phyloP scores from a whole-genome alignment of 2,797 vertebrate species.

The Eurystomus glaucurus region DNA sequence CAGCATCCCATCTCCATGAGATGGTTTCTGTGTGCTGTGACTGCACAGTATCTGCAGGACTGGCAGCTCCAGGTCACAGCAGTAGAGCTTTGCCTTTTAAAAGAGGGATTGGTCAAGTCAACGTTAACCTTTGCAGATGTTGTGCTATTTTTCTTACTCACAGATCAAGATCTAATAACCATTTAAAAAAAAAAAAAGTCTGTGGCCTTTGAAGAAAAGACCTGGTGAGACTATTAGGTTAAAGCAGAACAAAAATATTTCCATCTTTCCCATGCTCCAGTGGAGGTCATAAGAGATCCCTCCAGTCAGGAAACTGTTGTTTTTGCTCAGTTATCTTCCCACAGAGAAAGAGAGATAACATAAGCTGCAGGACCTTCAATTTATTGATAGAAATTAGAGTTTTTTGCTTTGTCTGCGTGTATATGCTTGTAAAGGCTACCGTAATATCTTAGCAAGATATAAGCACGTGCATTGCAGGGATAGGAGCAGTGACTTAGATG shows the following conservation, averaged over 20 bases:
- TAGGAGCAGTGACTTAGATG: background rate
- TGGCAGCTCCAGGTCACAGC: background rate
- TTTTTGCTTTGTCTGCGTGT: background rate
- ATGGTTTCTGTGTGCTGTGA: background rate
- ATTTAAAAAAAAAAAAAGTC: background rate
- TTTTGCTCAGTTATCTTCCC: background rate
- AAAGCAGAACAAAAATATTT: background rate
- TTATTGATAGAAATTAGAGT: background rate
- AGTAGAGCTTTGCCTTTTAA: background rate
- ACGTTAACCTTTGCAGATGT: background rate
- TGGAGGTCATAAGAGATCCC: background rate
- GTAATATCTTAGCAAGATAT: background rate
- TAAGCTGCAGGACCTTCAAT: background rate
- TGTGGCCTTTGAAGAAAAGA: background rate
- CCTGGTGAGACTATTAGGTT: background rate
- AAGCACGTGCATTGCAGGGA: background rate
- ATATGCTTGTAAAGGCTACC: background rate
- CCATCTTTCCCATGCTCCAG: background rate
- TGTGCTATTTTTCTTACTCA: background rate
- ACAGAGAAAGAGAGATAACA: background rate
- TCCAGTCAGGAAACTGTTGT: background rate
- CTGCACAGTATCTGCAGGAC: background rate
- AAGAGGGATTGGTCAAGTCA: background rate
- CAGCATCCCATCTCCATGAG: background rate
- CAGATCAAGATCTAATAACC: background rate